These are phyloP conservation scores for Erpobdella octoculata DNA, from an alignment of 2,888 invertebrate species.

Conservation along the genomic window DNA sequence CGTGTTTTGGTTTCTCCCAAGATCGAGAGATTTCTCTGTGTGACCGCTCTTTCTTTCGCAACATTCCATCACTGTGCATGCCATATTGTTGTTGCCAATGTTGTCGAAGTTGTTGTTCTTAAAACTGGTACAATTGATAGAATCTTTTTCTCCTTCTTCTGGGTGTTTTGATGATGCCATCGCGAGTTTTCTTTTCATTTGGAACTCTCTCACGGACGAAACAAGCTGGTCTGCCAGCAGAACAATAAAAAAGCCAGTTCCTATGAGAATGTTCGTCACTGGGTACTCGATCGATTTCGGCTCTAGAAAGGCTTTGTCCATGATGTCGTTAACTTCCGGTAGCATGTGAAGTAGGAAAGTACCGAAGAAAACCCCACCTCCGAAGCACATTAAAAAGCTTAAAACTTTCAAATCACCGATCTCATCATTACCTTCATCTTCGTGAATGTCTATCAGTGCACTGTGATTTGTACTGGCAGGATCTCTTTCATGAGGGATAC, in stretches of 20 bases:
- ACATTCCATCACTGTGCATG: neutral
- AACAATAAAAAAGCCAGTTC: constrained; percentile 46
- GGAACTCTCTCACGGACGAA: constrained; percentile 20
- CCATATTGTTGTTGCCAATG: neutral
- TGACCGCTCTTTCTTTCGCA: neutral
- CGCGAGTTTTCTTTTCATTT: neutral
- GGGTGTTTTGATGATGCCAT: neutral
- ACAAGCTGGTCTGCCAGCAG: constrained; percentile 43
- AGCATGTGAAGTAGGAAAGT: constrained; percentile 48
- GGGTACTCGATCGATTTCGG: constrained; percentile 42
- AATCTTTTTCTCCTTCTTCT: neutral
- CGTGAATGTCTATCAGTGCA: neutral
- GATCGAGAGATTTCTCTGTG: no score
- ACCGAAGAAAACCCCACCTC: constrained; percentile 49
- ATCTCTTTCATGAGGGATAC: neutral
- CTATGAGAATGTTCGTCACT: constrained; percentile 44
- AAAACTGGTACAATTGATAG: no score
- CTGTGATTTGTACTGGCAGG: neutral
- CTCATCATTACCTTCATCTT: neutral
- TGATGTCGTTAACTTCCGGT: constrained; percentile 43
- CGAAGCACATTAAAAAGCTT: constrained; percentile 43
- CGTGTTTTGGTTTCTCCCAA: no score
- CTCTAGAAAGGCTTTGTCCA: constrained; percentile 34
- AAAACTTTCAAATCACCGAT: constrained; percentile 28
- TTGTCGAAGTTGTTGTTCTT: neutral